Base-by-base conservation (phyloP, 2,888 invertebrate species). In the Drosophila planitibia region DNA sequence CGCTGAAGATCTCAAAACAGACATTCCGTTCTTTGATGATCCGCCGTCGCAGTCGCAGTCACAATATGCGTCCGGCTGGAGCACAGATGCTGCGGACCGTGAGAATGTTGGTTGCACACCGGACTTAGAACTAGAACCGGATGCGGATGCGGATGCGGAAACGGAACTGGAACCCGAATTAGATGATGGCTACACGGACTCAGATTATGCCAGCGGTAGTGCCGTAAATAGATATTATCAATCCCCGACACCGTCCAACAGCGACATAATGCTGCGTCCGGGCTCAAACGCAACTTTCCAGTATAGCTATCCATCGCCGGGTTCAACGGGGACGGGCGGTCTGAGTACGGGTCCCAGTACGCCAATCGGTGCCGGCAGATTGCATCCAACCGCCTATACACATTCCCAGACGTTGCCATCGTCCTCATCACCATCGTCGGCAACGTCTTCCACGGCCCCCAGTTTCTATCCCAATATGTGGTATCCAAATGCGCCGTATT, bases 401-500 rank as follows among this genome's bases (percentile, higher is more conserved):
- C 90, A 87, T 89, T 84, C 91, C 85, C 85, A 81, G 55, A 47
- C 70, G 32, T 52, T 70, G 69, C 54, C 63, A 33, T n/a, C 58
- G 9, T 3, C 62, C 14, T 12, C 59, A 12, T 30, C 57, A 10
- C 22, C 49, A 37, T 2, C 37, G 16, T 0, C 19, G 12, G 3
- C 44, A 47, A 12, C 44, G 33, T 32, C 73, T 22, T 0, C 41
- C 35, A 32, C 75, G 37, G 9, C 59, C 33, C 14, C 78, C 16
- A 68, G 72, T 25, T 88, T 79, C 70, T 91, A 90, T 74, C 86
- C 91, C 19, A 92, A 92, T 70, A 91, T 91, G 85, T 93, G 92
- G 92, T 90, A 91, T 80, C 92, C 92, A 3, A 92, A 92, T 82
- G 82, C 92, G 10, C 79, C 91, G 1, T 91, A 91, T 68, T 80